These are phyloP conservation scores for Hipparchia sbordonii DNA, from an alignment of 2,888 invertebrate genomes.

Conservation along the genomic window DNA sequence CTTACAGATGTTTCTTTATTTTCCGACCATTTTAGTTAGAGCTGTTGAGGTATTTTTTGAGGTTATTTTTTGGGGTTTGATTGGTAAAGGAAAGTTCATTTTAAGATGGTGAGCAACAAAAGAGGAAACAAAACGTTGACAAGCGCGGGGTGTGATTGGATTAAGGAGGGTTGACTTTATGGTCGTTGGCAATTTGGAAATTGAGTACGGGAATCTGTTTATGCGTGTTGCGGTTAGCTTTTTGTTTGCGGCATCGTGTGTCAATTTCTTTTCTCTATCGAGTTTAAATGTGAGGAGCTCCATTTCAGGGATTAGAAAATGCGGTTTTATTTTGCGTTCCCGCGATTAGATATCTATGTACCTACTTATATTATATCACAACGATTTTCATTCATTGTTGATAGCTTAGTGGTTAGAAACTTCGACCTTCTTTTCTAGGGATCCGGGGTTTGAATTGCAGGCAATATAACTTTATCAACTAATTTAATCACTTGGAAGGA, in stretches of 20 bases:
- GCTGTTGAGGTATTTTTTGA: slow-evolving; percentile 44
- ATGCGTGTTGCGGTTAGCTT: slow-evolving; percentile 61
- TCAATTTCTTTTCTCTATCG: slow-evolving; percentile 63
- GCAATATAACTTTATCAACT: too few relatives aligned
- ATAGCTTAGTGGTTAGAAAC: too few relatives aligned
- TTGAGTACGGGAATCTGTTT: slow-evolving; percentile 80
- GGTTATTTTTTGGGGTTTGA: neutral
- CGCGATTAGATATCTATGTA: slow-evolving; percentile 10
- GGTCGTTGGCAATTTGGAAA: slow-evolving; percentile 78
- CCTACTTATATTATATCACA: neutral
- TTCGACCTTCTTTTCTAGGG: too few relatives aligned
- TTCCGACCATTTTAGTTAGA: slow-evolving; percentile 51
- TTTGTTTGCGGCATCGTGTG: slow-evolving; percentile 63
- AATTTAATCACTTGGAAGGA: too few relatives aligned
- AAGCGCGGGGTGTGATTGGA: slow-evolving; percentile 79
- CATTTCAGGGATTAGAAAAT: slow-evolving; percentile 53
- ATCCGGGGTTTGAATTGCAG: neutral
- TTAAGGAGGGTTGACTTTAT: slow-evolving; percentile 81
- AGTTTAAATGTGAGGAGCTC: slow-evolving; percentile 52
- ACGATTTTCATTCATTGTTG: neutral
- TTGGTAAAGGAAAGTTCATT: slow-evolving; percentile 49
- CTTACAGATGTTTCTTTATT: slow-evolving; percentile 30
- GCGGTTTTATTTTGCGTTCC: slow-evolving; percentile 30
- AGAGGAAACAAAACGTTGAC: slow-evolving; percentile 81
- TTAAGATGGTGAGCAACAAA: slow-evolving; percentile 58